phyloP scores from a whole-genome alignment of 2,797 vertebrate genomes.

The Apogon hyalosoma region DNA sequence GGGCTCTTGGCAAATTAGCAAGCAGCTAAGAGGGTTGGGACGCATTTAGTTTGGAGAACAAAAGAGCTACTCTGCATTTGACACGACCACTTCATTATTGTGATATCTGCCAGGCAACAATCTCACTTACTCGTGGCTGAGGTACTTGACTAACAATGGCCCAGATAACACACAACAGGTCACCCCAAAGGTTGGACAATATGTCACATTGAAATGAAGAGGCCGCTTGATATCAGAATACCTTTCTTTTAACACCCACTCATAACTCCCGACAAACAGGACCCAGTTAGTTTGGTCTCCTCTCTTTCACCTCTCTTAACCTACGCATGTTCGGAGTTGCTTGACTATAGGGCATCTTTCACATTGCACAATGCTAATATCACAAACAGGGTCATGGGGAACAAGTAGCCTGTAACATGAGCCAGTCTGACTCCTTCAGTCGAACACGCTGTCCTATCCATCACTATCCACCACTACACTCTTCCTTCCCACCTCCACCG shows the following conservation, averaged over 20 bases:
- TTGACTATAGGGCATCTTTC: conserved; percentile 51
- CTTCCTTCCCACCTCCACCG: conserved; percentile 66
- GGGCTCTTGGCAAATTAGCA: conserved; percentile 4
- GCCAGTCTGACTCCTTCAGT: conserved; percentile 50
- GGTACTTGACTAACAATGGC: conserved; percentile 53
- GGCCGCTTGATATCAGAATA: conserved; percentile 42
- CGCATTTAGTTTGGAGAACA: conserved; percentile 40
- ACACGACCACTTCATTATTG: conserved; percentile 55
- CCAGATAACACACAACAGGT: conserved; percentile 42
- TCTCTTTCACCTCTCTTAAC: conserved; percentile 47
- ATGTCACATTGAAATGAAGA: conserved; percentile 35
- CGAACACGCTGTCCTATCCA: conserved; percentile 66
- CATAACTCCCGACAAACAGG: conserved; percentile 56
- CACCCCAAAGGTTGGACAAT: conserved; percentile 37
- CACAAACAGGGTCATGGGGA: conserved; percentile 62
- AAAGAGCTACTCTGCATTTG: conserved; percentile 46
- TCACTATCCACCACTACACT: conserved; percentile 60
- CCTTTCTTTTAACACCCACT: conserved; percentile 43
- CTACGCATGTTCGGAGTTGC: conserved; percentile 50
- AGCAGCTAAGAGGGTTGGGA: conserved; percentile 6
- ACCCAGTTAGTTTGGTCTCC: conserved; percentile 38
- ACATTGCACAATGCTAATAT: conserved; percentile 51
- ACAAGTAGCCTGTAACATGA: conserved; percentile 67
- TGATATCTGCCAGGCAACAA: conserved; percentile 29
- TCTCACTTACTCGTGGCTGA: conserved; percentile 24